Base-by-base conservation (phyloP, 2,113 vertebrate species). In the Larimichthys crocea region DNA sequence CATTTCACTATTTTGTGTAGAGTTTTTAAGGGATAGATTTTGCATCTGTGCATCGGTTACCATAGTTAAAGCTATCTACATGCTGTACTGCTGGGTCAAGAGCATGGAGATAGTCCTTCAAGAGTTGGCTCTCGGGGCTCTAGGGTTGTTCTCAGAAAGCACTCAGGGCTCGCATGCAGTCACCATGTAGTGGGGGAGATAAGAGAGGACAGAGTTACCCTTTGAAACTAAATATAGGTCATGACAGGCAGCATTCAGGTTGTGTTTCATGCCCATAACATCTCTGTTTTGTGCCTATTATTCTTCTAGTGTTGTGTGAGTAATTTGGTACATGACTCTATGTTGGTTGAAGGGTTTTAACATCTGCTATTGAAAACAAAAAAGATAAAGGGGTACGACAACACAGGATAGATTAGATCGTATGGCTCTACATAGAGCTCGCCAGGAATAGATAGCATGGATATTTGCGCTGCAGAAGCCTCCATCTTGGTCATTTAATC, bases 191-290 rank as follows among this genome's bases (percentile, higher is more conserved):
- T 87, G 70, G 85, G 85, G 81, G 83, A 91, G 93, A 94, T 93
- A 93, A 91, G 86, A 86, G 74, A 60, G 72, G 59, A 88, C 81
- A 89, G 67, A 83, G 78, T 83, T 82, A 78, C 80, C 86, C 80
- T 92, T 92, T 91, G 89, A 92, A 91, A 91, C 92, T 85, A 92
- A 93, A 94, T 91, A 93, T 93, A 94, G 89, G 67, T 69, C 61
- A 74, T 67, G 85, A 75, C 84, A 63, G 86, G 69, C 74, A 81
- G 57, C 24, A 67, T 84, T 84, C 48, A 52, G 72, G 22, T 73
- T 64, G 67, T 67, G 64, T 76, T 52, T 84, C 19, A 24, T 63
- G 61, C 61, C 67, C 57, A 49, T 73, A 74, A 83, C 11, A 10
- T 57, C 15, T 20, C 29, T 62, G 48, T 72, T 78, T 80, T 60